phyloP scores from a whole-genome alignment of 2,888 invertebrate species.

The Oligia fasciuncula region DNA sequence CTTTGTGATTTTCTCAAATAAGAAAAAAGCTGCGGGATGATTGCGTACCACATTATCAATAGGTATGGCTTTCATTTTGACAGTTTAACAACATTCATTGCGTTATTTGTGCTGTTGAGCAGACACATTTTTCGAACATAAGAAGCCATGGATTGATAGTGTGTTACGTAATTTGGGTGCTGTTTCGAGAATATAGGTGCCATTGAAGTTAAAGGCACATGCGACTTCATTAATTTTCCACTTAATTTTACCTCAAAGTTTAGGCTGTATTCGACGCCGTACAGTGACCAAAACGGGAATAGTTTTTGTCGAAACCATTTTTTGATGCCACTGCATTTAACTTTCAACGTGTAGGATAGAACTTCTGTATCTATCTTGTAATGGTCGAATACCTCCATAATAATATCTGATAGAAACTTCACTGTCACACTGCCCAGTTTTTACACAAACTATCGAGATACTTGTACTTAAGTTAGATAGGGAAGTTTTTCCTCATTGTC shows the following conservation, averaged over 20 bases:
- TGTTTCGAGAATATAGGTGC: neutral
- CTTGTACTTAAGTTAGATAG: slow-evolving; percentile 22
- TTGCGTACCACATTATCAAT: neutral
- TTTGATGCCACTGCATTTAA: neutral
- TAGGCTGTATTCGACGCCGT: neutral
- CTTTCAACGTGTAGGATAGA: neutral
- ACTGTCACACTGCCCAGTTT: slow-evolving; percentile 55
- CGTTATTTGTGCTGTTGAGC: neutral
- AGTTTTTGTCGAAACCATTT: neutral
- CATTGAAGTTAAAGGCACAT: neutral
- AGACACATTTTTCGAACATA: neutral
- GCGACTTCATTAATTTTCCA: neutral
- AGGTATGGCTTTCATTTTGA: neutral
- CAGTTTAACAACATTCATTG: neutral
- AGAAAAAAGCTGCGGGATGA: neutral
- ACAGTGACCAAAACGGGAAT: neutral
- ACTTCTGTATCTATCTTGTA: slow-evolving; percentile 13
- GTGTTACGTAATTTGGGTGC: no score
- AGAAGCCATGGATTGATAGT: neutral
- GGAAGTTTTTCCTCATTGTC: slow-evolving; percentile 37
- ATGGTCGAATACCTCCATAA: slow-evolving; percentile 1
- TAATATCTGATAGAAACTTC: slow-evolving; percentile 25
- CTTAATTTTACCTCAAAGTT: neutral
- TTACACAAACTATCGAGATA: slow-evolving; percentile 20
- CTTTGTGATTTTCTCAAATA: neutral